phyloP scores from a whole-genome alignment of 2,797 vertebrate genomes.

The Antennarius maculatus region DNA sequence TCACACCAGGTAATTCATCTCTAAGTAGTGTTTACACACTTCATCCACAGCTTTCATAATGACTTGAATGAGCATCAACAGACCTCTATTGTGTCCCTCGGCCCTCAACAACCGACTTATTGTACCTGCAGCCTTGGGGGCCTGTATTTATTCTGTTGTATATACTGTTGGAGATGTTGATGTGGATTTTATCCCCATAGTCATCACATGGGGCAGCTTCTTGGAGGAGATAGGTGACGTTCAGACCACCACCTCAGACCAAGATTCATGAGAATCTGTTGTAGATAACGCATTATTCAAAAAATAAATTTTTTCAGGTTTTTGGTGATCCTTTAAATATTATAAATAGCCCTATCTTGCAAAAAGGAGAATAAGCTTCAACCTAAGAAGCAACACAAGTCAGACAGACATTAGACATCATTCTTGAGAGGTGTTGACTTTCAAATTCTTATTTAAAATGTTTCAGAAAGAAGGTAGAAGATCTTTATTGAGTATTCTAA shows the following conservation, averaged over 20 bases:
- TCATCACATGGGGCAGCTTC: conserved; percentile 2
- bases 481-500: too few relatives aligned
- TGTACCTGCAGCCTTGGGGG: conserved; percentile 34
- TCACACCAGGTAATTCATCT: conserved; percentile 28
- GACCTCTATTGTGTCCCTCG: conserved; percentile 53
- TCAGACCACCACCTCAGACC: not conserved
- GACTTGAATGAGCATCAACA: conserved; percentile 54
- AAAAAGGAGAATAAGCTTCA: too few relatives aligned
- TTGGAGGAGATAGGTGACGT: conserved; percentile 3
- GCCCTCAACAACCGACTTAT: conserved; percentile 35
- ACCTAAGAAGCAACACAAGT: too few relatives aligned
- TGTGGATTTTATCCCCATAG: conserved; percentile 27
- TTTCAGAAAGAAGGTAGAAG: too few relatives aligned
- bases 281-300: too few relatives aligned
- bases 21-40: conserved; percentile 67
- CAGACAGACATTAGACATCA: too few relatives aligned
- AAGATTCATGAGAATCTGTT: too few relatives aligned
- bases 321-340: too few relatives aligned
- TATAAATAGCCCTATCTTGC: too few relatives aligned
- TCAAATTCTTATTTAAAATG: too few relatives aligned
- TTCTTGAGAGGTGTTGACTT: too few relatives aligned
- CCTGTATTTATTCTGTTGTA: conserved; percentile 45
- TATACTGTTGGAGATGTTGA: conserved; percentile 43
- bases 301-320: too few relatives aligned
- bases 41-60: conserved; percentile 25